Conservation (phyloP, 2,888 invertebrate genomes). For the Tridacna crocea region DNA sequence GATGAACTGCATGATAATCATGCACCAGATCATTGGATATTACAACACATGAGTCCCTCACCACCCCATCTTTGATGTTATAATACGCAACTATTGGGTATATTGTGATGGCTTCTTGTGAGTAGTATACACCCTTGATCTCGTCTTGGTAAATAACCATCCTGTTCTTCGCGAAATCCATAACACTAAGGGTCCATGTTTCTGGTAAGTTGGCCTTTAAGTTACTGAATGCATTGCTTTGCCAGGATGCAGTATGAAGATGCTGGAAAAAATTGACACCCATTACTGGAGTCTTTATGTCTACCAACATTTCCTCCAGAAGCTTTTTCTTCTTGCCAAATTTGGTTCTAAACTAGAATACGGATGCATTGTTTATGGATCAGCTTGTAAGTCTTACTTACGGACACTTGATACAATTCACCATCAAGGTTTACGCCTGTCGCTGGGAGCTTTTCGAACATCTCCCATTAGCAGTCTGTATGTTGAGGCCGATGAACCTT, state of each 20-base stretch:
- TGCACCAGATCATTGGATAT: slow-evolving; percentile 44
- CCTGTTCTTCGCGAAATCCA: slow-evolving; percentile 37
- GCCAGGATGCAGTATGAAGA: neutral
- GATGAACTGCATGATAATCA: slow-evolving; percentile 43
- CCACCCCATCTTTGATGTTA: slow-evolving; percentile 14
- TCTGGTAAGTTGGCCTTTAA: neutral
- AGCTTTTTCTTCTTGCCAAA: neutral
- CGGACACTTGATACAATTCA: too few species aligned
- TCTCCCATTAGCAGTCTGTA: too few species aligned
- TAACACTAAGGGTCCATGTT: neutral
- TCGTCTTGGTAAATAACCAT: slow-evolving; percentile 50
- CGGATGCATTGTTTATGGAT: too few species aligned
- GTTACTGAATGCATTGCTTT: neutral
- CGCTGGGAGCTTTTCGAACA: too few species aligned
- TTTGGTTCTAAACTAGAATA: too few species aligned
- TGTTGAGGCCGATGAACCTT: too few species aligned
- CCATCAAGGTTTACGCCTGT: too few species aligned
- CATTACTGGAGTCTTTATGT: neutral
- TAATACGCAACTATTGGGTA: slow-evolving; percentile 57
- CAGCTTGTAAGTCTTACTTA: too few species aligned
- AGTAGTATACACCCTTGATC: slow-evolving; percentile 43
- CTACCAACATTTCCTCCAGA: neutral
- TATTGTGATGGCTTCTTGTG: slow-evolving; percentile 41
- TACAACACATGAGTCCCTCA: slow-evolving; percentile 35
- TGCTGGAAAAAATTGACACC: neutral